Base-by-base conservation (phyloP, 64 coral and sea anemone species). In the Dendronephthya gigantea region DNA sequence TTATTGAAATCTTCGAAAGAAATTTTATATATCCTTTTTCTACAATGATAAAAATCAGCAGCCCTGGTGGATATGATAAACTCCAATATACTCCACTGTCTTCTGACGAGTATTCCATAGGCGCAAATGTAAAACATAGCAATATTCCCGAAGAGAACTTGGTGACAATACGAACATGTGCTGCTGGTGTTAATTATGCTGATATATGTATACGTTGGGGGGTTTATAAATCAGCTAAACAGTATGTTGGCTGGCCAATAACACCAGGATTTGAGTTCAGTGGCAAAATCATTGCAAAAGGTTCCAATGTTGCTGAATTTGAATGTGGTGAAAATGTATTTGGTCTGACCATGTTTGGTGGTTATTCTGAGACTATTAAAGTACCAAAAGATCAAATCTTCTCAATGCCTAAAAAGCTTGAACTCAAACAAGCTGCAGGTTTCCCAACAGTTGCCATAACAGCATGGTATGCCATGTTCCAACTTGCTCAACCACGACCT, bases 201-300 rank as follows among this genome's bases (percentile, higher is more conserved):
- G 95, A 98, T 68, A 69, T 98, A 23, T 98, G 95, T 38, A 91
- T 93, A 51, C 89, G 95, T 5, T 98, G 95, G 95, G 95, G 95
- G 6, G 33, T 98, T 11, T 98, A 98, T 66, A 84, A 90, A 6
- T 93, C 95, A 11, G 95, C 95, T 32, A 98, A 98, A 36, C 58
- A 93, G 68, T 98, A 87, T 37, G 94, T 98, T 23, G 95, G 95
- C 3, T 98, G 95, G 95, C 95, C 95, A 1, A 98, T 98, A 1
- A 98, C 95, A 36, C 95, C 95, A 2, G 95, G 95, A 11, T 98
- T 98, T 88, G 95, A 98, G 83, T 98, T 98, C 52, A 98, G 95
- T 85, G 95, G 95, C 9, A 90, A 91, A 39, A 89, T 98, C 15
- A 30, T 84, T 29, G 82, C 75, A n/a, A 98, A 93, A 65, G 95